A percentile compares a stretch with the other conserved stretches of the same genome.
Conservation (phyloP, 1,140 invertebrate species). For the Temnothorax curvispinosus region DNA sequence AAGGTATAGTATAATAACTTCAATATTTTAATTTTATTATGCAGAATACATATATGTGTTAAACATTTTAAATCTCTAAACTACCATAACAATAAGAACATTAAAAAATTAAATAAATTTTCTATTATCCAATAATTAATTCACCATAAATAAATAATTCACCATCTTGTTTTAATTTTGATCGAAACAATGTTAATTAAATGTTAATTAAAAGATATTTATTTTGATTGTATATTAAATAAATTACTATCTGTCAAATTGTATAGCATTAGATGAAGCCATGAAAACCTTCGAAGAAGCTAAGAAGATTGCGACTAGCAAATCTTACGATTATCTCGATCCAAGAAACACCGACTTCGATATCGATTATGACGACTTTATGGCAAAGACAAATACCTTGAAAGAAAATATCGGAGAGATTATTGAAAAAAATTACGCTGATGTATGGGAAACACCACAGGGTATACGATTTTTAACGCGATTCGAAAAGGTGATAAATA, state of each 20-base stretch:
- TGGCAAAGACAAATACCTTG: constrained; percentile 90
- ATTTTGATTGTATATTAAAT: constrained; percentile 12
- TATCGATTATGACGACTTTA: constrained; percentile 93
- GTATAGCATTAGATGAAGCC: constrained; percentile 90
- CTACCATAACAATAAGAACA: neutral
- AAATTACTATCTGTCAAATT: constrained; percentile 1
- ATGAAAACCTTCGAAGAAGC: constrained; percentile 92
- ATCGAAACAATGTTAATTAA: neutral
- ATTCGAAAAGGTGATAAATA: constrained; percentile 91
- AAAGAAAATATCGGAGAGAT: constrained; percentile 92
- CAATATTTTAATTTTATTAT: constrained; percentile 18
- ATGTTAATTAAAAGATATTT: neutral
- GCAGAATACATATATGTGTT: constrained; percentile 17
- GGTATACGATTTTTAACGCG: constrained; percentile 94
- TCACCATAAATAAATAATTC: neutral
- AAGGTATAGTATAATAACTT: constrained; percentile 85
- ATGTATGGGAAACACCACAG: constrained; percentile 96
- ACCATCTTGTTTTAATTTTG: neutral
- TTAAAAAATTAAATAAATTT: constrained; percentile 10
- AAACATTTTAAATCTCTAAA: constrained; percentile 22
- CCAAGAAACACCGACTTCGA: constrained; percentile 96
- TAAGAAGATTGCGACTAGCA: constrained; percentile 92
- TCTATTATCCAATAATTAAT: neutral
- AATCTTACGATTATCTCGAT: constrained; percentile 96
- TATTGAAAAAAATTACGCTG: constrained; percentile 95